phyloP scores from a whole-genome alignment of 2,113 vertebrate species.

The Sarotherodon lohbergeri region DNA sequence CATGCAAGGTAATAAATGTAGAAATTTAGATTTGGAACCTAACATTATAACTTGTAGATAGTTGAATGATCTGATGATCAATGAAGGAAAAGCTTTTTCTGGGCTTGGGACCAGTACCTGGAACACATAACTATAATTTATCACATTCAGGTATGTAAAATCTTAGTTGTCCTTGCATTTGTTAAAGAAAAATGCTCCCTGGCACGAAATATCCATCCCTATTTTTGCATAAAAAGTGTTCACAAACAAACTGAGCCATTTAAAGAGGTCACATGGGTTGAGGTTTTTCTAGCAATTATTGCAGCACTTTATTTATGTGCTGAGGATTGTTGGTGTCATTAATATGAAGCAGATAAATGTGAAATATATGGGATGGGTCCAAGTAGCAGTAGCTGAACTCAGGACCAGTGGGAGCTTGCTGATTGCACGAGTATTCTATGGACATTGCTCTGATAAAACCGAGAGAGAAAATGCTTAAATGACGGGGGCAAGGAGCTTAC shows the following conservation, averaged over 20 bases:
- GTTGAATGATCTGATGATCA: background rate
- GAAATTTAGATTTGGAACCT: background rate
- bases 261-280: conserved; percentile 28
- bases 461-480: background rate
- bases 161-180: background rate
- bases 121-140: background rate
- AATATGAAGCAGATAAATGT: conserved; percentile 55
- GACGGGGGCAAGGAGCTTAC: background rate
- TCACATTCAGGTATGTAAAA: background rate
- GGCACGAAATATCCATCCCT: background rate
- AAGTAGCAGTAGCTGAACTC: conserved; percentile 19
- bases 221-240: conserved; percentile 2
- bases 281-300: conserved; percentile 39
- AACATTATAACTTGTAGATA: background rate
- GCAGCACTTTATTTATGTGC: conserved; percentile 56
- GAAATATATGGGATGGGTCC: conserved; percentile 11
- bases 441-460: background rate
- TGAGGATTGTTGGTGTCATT: conserved; percentile 37
- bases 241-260: background rate
- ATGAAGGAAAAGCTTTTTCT: background rate
- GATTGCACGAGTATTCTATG: background rate
- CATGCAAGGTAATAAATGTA: background rate
- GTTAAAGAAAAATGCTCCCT: background rate
- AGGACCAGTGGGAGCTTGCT: conserved; percentile 19
- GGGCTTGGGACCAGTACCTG: background rate